These are phyloP conservation scores for Ypsolopha sequella DNA, from an alignment of 2,888 invertebrate genomes.

Conservation along the genomic window DNA sequence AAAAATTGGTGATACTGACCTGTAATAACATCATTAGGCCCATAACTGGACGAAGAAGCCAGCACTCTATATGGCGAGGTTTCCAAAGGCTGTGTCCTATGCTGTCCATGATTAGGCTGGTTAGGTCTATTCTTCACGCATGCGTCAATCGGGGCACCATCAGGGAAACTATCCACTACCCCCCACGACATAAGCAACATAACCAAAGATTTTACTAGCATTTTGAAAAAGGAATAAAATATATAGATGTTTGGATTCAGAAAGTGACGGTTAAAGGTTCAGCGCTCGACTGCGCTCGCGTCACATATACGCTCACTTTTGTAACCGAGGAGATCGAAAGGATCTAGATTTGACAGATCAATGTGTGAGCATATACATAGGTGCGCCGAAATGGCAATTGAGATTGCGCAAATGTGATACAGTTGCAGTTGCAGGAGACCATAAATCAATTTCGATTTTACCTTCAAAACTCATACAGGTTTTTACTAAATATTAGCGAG, in stretches of 20 bases:
- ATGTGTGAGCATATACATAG: constrained; percentile 14
- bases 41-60: constrained; percentile 74
- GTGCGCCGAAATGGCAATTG: background rate
- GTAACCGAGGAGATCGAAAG: constrained; percentile 50
- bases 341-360: constrained; percentile 54
- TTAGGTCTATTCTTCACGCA: constrained; percentile 83
- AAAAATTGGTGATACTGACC: constrained; percentile 49
- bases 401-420: constrained; percentile 1
- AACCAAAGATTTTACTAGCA: too few species aligned
- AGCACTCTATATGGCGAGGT: constrained; percentile 77
- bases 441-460: background rate
- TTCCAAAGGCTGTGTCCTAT: constrained; percentile 73
- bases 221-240: too few species aligned
- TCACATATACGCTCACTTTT: constrained; percentile 47
- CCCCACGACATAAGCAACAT: constrained; percentile 13
- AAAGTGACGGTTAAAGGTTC: constrained; percentile 27
- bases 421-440: background rate
- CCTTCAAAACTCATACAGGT: too few species aligned
- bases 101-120: constrained; percentile 83
- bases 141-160: constrained; percentile 84
- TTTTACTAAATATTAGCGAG: too few species aligned
- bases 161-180: constrained; percentile 74
- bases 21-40: constrained; percentile 78
- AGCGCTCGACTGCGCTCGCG: constrained; percentile 40
- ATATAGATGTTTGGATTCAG: constrained; percentile 8